Evolutionary conservation across 2,113 vertebrate species (phyloP).

Genomic region (Apteryx mantelli): DNA sequence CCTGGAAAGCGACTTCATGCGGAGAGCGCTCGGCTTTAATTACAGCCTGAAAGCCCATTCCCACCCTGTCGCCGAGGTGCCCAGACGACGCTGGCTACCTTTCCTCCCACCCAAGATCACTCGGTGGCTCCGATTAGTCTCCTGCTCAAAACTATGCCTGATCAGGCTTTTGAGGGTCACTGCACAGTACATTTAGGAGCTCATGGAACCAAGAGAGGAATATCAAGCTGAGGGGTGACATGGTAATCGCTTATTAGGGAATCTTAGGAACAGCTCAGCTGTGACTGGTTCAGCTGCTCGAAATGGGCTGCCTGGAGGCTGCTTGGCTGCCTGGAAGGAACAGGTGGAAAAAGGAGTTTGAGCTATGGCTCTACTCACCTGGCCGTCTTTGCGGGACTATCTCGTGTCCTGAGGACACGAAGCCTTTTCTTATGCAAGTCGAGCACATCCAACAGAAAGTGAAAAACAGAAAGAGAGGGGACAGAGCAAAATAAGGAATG

Average conservation of each 20-base stretch:
- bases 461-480: background rate
- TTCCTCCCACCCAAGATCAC: background rate
- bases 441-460: background rate
- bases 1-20: background rate
- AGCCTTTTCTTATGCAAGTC: background rate
- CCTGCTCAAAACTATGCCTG: background rate
- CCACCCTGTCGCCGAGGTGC: background rate
- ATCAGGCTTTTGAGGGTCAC: rapidly evolving
- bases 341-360: background rate
- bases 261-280: background rate
- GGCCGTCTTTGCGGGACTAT: background rate
- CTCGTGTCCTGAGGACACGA: rapidly evolving
- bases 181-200: background rate
- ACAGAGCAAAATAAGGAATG: background rate
- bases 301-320: background rate
- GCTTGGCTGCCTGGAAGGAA: background rate
- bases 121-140: background rate
- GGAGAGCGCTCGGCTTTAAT: background rate
- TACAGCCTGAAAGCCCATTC: background rate
- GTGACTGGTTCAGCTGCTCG: background rate
- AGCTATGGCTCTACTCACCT: background rate
- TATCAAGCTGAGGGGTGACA: rapidly evolving
- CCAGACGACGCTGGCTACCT: background rate
- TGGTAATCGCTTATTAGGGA: background rate
- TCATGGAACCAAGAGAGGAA: background rate